A percentile compares a stretch with the other conserved stretches of the same genome.
Conservation (phyloP, 2,797 vertebrate species). For the Antrozous pallidus region DNA sequence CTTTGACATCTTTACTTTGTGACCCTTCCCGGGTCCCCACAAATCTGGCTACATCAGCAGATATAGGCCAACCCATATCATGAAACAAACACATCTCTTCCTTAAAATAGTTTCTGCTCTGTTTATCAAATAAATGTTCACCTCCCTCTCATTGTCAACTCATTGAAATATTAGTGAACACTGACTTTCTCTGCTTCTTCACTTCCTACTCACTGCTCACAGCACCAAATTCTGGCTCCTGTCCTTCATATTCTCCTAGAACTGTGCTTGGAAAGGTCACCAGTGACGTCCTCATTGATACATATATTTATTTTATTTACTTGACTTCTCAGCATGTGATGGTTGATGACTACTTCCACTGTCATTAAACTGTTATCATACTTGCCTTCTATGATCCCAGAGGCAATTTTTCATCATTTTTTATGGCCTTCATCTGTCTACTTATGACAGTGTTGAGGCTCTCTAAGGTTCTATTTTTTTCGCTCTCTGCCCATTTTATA, state of each 20-base stretch:
- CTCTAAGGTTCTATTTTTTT: background rate
- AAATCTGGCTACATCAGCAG: background rate
- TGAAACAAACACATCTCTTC: background rate
- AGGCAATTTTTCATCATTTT: background rate
- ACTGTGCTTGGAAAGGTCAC: background rate
- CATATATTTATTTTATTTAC: background rate
- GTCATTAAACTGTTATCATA: background rate
- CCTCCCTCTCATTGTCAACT: background rate
- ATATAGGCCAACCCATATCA: background rate
- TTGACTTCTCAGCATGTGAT: constrained; percentile 17
- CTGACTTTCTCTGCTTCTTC: background rate
- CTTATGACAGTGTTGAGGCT: background rate
- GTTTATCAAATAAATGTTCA: background rate
- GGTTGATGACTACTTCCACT: background rate
- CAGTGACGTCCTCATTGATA: background rate
- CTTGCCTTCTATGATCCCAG: background rate
- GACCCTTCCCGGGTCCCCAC: background rate
- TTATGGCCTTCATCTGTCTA: background rate
- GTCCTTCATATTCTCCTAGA: background rate
- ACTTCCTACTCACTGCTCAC: background rate
- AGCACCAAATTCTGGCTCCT: background rate
- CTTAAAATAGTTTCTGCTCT: background rate
- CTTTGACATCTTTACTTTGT: background rate
- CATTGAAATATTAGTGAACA: background rate
- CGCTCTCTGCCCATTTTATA: background rate